phyloP scores from a whole-genome alignment of 2,797 vertebrate species.

The Eutrigla gurnardus region DNA sequence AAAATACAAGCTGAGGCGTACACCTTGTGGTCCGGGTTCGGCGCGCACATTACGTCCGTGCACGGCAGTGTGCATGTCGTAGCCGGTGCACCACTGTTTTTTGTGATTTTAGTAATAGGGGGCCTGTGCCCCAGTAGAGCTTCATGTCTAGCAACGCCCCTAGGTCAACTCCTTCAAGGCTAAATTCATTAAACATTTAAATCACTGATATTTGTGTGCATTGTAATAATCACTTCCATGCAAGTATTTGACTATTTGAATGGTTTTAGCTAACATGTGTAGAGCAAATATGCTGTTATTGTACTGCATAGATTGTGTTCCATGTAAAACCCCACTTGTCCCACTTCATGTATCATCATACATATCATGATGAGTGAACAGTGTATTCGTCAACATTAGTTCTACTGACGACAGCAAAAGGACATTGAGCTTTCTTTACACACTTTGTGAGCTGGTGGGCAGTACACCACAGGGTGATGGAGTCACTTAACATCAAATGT shows the following conservation, averaged over 20 bases:
- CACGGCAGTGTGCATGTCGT: no score
- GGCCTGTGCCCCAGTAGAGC: no score
- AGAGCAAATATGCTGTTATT: not conserved
- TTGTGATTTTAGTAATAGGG: no score
- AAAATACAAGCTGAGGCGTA: no score
- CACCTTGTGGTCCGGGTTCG: no score
- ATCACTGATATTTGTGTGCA: not conserved
- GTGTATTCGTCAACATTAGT: not conserved
- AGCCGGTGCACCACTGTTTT: no score
- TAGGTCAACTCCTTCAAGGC: not conserved
- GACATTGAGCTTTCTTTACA: not conserved
- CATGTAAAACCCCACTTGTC: conserved; percentile 2
- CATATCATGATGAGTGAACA: no score
- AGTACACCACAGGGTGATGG: conserved; percentile 8
- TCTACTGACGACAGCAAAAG: not conserved
- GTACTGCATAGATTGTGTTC: not conserved
- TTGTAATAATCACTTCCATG: not conserved
- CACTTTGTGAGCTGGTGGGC: not conserved
- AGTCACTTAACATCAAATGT: conserved; percentile 34
- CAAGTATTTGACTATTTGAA: not conserved
- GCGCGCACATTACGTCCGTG: no score
- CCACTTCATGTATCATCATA: not conserved
- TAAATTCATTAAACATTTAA: not conserved
- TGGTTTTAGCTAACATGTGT: no score
- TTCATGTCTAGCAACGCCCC: no score